A percentile compares a stretch with the other conserved stretches of the same genome.
phyloP scores from a whole-genome alignment of 2,113 vertebrate genomes.

The Talpa occidentalis region DNA sequence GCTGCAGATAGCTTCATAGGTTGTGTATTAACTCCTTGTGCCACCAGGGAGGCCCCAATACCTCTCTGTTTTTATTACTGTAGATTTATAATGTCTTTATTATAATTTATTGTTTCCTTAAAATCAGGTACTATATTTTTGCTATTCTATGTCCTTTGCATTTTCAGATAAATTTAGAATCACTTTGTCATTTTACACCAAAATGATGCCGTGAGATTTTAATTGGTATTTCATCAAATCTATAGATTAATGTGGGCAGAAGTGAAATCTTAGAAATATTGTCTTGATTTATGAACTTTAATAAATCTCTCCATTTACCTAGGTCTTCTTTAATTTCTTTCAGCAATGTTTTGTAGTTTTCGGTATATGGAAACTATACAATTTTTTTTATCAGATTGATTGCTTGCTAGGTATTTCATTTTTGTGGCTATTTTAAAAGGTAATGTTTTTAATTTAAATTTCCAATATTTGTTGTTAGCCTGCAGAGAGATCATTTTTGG shows the following conservation, averaged over 20 bases:
- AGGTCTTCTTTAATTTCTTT: too few relatives aligned
- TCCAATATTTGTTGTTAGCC: background rate
- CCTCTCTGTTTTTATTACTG: background rate
- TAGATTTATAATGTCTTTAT: background rate
- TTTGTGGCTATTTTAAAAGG: background rate
- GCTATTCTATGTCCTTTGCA: background rate
- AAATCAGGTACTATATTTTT: background rate
- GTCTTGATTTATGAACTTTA: background rate
- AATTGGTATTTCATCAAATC: background rate
- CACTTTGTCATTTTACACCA: background rate
- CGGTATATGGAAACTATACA: too few relatives aligned
- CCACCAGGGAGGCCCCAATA: too few relatives aligned
- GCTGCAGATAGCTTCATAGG: too few relatives aligned
- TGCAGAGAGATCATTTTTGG: background rate
- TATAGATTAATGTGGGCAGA: background rate
- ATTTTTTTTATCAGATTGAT: background rate
- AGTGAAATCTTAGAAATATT: background rate
- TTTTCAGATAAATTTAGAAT: background rate
- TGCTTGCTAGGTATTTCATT: background rate
- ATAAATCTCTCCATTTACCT: too few relatives aligned
- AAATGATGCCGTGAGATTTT: background rate
- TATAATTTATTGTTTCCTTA: background rate
- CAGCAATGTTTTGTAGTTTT: too few relatives aligned
- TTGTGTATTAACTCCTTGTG: too few relatives aligned
- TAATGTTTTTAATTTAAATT: background rate